Evolutionary conservation across 2,888 invertebrate genomes (phyloP).

Genomic region (Apodemia zela): DNA sequence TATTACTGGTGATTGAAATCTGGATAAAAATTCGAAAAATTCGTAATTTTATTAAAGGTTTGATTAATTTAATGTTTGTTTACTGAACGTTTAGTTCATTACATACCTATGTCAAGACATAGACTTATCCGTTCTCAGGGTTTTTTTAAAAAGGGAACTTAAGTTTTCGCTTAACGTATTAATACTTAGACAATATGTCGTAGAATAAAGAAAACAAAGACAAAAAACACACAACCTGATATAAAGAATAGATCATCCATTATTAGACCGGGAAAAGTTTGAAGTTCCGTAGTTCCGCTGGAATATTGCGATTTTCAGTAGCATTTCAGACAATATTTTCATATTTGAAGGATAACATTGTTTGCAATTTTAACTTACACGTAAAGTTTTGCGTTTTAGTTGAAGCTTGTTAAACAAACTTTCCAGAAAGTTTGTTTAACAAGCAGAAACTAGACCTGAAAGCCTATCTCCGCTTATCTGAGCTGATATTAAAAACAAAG

Average conservation of each 20-base stretch:
- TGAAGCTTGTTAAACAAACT: background rate
- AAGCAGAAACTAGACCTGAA: constrained; percentile 14
- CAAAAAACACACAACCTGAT: constrained; percentile 5
- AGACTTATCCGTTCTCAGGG: too few relatives aligned
- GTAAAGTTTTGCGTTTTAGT: constrained; percentile 17
- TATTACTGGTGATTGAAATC: too few relatives aligned
- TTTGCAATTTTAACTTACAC: constrained; percentile 17
- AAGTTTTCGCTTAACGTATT: too few relatives aligned
- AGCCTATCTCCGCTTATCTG: constrained; percentile 10
- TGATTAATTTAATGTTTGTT: too few relatives aligned
- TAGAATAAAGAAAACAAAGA: background rate
- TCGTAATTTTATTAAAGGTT: too few relatives aligned
- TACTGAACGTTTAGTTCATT: too few relatives aligned
- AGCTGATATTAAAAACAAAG: constrained; percentile 9
- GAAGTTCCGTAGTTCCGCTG: constrained; percentile 9
- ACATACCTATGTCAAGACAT: too few relatives aligned
- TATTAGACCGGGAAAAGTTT: constrained; percentile 14
- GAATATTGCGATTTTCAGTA: constrained; percentile 14
- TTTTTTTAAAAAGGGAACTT: too few relatives aligned
- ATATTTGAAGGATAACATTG: constrained; percentile 17
- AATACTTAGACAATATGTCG: too few relatives aligned
- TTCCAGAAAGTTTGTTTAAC: constrained; percentile 3
- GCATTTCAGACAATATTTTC: constrained; percentile 16
- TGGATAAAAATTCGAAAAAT: too few relatives aligned
- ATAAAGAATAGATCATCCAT: constrained; percentile 6